A percentile compares a stretch with the other conserved stretches of the same genome.
phyloP scores from a whole-genome alignment of 2,888 invertebrate genomes.

The Tolmerus cingulatus region DNA sequence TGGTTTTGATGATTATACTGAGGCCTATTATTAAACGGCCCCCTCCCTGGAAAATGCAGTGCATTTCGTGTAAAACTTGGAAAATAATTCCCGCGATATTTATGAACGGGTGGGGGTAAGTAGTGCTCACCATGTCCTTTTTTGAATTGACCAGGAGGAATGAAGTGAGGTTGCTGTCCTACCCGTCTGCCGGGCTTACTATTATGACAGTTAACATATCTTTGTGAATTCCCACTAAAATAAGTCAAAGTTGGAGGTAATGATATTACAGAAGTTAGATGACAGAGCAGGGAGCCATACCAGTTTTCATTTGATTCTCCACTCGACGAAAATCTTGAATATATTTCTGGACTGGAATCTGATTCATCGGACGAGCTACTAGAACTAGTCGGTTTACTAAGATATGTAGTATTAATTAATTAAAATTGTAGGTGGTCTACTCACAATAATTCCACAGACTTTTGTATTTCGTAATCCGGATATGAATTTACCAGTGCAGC shows the following conservation, averaged over 20 bases:
- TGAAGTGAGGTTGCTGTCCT: neutral
- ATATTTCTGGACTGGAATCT: neutral
- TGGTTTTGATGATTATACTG: neutral
- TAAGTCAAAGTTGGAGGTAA: neutral
- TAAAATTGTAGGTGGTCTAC: neutral
- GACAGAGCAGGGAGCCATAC: constrained; percentile 6
- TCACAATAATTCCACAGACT: neutral
- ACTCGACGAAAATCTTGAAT: neutral
- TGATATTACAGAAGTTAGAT: neutral
- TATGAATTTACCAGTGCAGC: neutral
- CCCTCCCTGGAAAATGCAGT: neutral
- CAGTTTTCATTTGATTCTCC: neutral
- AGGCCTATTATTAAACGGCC: neutral
- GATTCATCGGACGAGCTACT: neutral
- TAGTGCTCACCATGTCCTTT: neutral
- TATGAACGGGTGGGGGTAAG: neutral
- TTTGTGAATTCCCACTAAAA: neutral
- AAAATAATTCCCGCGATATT: neutral
- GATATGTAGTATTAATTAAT: neutral
- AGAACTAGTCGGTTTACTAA: neutral
- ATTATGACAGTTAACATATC: neutral
- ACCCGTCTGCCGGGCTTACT: neutral
- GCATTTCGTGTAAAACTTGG: neutral
- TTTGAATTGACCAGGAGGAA: neutral
- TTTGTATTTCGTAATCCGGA: neutral